Evolutionary conservation across 2,113 vertebrate species (phyloP).

Genomic region (Glaucomys volans): DNA sequence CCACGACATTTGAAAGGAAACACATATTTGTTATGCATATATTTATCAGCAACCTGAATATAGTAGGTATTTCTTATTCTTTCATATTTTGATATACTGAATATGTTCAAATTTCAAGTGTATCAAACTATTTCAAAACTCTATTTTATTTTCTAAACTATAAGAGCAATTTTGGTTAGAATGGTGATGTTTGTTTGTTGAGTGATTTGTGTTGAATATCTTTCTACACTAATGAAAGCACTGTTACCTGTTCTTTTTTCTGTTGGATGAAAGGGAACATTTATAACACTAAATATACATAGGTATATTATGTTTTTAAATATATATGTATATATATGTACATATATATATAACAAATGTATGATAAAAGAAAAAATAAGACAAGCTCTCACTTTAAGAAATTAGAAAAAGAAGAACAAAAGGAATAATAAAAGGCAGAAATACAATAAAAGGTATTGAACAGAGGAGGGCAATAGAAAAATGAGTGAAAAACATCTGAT

Average conservation of each 20-base stretch:
- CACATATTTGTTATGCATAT: background rate
- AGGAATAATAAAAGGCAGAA: background rate
- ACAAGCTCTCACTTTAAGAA: background rate
- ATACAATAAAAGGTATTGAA: background rate
- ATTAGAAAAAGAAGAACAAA: background rate
- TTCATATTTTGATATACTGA: background rate
- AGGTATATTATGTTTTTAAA: no score
- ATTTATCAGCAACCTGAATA: background rate
- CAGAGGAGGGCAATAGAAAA: background rate
- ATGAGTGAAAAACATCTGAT: background rate
- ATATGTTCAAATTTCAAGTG: background rate
- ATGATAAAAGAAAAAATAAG: background rate
- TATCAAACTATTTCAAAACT: background rate
- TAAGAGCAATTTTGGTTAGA: background rate
- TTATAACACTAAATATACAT: background rate
- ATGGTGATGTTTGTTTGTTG: background rate
- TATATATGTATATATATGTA: background rate
- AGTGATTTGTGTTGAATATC: background rate
- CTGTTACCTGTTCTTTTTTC: background rate
- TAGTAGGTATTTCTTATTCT: background rate
- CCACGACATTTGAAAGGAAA: background rate
- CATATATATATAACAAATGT: background rate
- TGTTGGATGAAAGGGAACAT: background rate
- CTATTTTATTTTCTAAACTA: background rate
- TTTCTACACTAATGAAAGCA: background rate